Base-by-base conservation (phyloP, 1,140 invertebrate genomes). In the Orchestia grillus region DNA sequence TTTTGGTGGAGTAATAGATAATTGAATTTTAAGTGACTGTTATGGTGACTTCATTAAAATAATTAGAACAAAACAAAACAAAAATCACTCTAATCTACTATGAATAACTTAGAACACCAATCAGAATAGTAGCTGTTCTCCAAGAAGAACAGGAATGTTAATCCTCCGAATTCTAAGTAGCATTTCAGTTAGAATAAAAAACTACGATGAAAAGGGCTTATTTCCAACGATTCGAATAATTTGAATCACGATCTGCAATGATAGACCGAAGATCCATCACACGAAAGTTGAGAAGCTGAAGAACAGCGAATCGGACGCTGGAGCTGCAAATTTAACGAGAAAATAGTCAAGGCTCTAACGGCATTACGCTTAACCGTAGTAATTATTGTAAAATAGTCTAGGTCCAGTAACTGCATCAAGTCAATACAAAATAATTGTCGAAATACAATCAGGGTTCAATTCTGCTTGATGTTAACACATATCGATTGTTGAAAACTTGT, bases 271-370 rank as follows among this genome's bases (percentile, higher is more conserved):
- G 41, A 44, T 90, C 88, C 88, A 42, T 90, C 88, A 90, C 88
- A 44, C 43, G 88, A 90, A 42, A 42, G 43, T 11, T 11, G 88
- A 43, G 88, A 90, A 90, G 88, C 88, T 44, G 88, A 44, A 90
- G 88, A 90, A 90, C 43, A 90, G 88, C n/a, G 88, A 90, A 90
- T 90, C 88, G n/a, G 88, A 90, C 41, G 88, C 88, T 42, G 88
- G 41, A 44, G 88, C 88, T 90, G 88, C 15, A 44, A 90, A 42
- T 90, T 42, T 42, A 90, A 90, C 41, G n/a, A 15, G 15, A 42
- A n/a, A 90, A 90, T 42, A 90, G 15, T 90, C 88, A 90, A 28
- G 88, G n/a, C 41, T 87, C 8, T 87, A 87, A 87, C 36, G 36
- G 41, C 6, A 87, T n/a, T 87, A 87, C 40, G 11, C 8, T 4